Base-by-base conservation (phyloP, 2,888 invertebrate genomes). In the Epinotia nisella region DNA sequence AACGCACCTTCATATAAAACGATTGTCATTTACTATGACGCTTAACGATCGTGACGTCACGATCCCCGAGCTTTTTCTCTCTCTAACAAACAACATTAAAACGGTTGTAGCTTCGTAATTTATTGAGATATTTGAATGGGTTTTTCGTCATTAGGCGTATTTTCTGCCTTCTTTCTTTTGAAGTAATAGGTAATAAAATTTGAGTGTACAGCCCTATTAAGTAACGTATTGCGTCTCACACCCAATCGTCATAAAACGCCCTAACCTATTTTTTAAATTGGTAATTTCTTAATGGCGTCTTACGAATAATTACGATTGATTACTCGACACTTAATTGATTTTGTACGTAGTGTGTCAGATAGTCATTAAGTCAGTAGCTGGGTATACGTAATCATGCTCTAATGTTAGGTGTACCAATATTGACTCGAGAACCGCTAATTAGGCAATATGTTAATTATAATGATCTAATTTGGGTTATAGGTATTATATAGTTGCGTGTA, bases 391-490 rank as follows among this genome's bases (percentile, higher is more conserved):
- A 51, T 51, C 19, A 59, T 59, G 9, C 3, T 19, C 29, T 59
- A 59, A 65, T 65, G 53, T 15, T 13, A 4, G 49, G 15, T 49
- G 49, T 67, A 39, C 29, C 45, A 70, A 70, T 55, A 70, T 55
- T 53, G 24, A 49, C 19, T 11, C 13, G n/a, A 60, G 7, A 4
- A 13, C 19, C 17, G 1, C 10, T 64, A 71, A 71, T 65, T 56
- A 70, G 17, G 35, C 39, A 64, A 65, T 65, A 41, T 29, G 41
- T 4, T 65, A 58, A 71, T 71, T 65, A 71, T 58, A 21, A 56
- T 64, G 21, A 35, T 58, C 19, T 35, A 15, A 64, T 64, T 58
- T 15, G 49, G 21, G 58, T 65, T 49, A 21, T 51, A n/a, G n/a
- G n/a, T n/a, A 56, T 55, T 58, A 13, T 45, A 13, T 5, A 1